These are phyloP conservation scores for Drosophila gunungcola DNA, from an alignment of 1,140 invertebrate genomes.

Conservation along the genomic window DNA sequence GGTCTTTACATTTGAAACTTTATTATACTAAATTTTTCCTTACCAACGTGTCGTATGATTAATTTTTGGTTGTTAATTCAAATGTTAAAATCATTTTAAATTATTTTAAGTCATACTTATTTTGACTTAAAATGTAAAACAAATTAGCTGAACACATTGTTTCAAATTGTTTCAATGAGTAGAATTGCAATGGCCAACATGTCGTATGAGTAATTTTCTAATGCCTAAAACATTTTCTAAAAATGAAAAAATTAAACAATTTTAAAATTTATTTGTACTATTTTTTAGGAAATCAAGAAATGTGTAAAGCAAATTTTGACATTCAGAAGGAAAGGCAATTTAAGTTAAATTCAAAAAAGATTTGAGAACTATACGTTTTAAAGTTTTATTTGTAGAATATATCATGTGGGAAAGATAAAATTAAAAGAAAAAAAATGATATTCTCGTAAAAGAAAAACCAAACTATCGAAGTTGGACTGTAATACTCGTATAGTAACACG, in stretches of 20 bases:
- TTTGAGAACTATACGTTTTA: not conserved
- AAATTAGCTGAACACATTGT: not conserved
- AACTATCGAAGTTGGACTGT: not conserved
- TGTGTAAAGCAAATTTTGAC: no score
- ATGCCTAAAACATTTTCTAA: not conserved
- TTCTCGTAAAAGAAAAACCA: no score
- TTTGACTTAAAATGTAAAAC: not conserved
- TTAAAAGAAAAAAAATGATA: no score
- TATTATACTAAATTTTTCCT: no score
- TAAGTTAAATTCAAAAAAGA: no score
- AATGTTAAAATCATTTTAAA: not conserved
- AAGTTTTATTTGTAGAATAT: not conserved
- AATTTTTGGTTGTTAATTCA: not conserved
- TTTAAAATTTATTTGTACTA: no score
- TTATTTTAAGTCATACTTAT: not conserved
- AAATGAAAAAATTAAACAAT: not conserved
- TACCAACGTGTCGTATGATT: slow-evolving; percentile 6
- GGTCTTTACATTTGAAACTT: not conserved
- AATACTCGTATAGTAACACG: slow-evolving; percentile 3
- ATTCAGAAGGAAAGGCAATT: no score
- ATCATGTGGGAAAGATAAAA: no score
- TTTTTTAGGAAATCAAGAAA: no score
- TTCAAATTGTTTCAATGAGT: not conserved
- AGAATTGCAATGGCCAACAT: no score
- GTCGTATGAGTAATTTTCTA: slow-evolving; percentile 5